Base-by-base conservation (phyloP, 2,113 vertebrate genomes). In the Pyrgilauda ruficollis region DNA sequence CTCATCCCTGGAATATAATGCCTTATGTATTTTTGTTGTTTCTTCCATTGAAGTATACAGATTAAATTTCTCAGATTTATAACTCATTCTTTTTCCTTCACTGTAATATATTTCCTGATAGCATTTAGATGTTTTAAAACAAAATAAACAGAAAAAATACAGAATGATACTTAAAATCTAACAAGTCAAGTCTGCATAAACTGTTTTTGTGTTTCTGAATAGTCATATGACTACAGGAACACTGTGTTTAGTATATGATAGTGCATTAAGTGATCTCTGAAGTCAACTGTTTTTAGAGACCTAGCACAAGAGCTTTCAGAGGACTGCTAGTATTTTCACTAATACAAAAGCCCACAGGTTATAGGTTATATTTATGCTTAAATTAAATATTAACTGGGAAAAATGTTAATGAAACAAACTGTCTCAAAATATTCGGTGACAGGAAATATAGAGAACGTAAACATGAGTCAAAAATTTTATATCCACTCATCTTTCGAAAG, bases 41-140 rank as follows among this genome's bases (percentile, higher is more conserved):
- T 53, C 15, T 95, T 94, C 86, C 68, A 81, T 93, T 92, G 83
- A 97, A 81, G 49, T 78, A 77, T 70, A 78, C 77, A 89, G 88
- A 94, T 53, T 67, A 90, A 83, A 39, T 53, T 78, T 56, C 39
- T 87, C 22, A 91, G 35, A 79, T 94, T 94, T 95, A 49, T 8
- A 61, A 41, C 56, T 89, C 69, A 74, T 58, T 37, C 47, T 64
- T 79, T 44, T 88, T 94, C 46, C 53, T 75, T 96, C 61, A 63
- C 41, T 67, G 68, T n/a, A 87, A 58, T 59, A 18, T 74, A 91
- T 95, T 96, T 97, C 49, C 64, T 88, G 12, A 92, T 83, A 84
- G 35, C 28, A 5, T 93, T 85, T 92, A 77, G 35, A 63, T 56
- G 66, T 84, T 95, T 95, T 85, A 93, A 95, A 97, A 84, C 28